Evolutionary conservation across 2,113 vertebrate genomes (phyloP), one percentile per base, ranked within the genome.

Genomic region (Daphoenositta chrysoptera): DNA sequence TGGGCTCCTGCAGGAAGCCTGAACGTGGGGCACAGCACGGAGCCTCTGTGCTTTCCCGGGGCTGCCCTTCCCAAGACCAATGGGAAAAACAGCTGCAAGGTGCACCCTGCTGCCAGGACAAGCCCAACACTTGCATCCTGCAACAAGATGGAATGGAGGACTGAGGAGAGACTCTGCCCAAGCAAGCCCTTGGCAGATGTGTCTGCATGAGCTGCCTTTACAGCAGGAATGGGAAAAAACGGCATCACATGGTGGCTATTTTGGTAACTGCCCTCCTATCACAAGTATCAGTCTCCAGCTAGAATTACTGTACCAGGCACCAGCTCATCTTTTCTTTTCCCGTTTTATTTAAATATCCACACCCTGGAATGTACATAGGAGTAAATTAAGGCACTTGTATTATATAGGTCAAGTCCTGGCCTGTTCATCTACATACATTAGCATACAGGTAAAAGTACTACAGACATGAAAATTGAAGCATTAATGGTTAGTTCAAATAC

Each of bases 361-460:
- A 45, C 27, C 37, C 65, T 89, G 80, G 44, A 68, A 95, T 28
- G 68, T 64, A 71, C 53, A 72, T 0, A 66, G 37, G 15, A 83
- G 44, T 45, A 83, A 86, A 80, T 81, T 48, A 90, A 76, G 22
- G 35, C 10, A 86, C 13, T 83, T 92, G 18, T 42, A 64, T 39
- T 86, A 83, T 35, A 81, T 26, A 86, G 56, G 50, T 83, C 85
- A 94, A 93, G 83, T 92, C 68, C 64, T 85, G 76, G 71, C 86
- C 92, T 94, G 64, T 83, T 51, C 44, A 86, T 93, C 76, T 95
- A 58, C 66, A 83, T 86, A 87, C 3, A 70, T 92, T 80, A 94
- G 39, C 68, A 93, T 71, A 83, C 54, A 95, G 40, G 70, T 83
- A 61, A 47, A 91, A 87, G 51, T 51, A 80, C 35, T 66, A 70